phyloP scores from a whole-genome alignment of 1,140 invertebrate species.

The Hydropsyche tenuis region DNA sequence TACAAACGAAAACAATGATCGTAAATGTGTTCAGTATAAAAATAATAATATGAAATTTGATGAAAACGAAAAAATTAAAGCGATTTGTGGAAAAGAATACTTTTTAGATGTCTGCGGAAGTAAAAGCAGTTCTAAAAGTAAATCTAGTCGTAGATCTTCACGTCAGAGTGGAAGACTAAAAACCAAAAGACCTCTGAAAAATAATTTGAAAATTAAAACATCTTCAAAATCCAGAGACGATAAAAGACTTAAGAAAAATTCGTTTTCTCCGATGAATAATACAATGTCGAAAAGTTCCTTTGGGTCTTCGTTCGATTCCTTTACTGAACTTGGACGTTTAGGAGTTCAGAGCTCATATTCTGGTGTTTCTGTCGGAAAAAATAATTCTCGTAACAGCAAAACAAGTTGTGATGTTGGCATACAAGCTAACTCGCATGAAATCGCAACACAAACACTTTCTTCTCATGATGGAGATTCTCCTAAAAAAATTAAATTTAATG shows the following conservation, averaged over 20 bases:
- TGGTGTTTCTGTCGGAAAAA: constrained; percentile 61
- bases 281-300: constrained; percentile 41
- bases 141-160: constrained; percentile 51
- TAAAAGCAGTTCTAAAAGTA: constrained; percentile 51
- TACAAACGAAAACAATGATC: constrained; percentile 32
- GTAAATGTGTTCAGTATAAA: constrained; percentile 31
- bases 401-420: constrained; percentile 63
- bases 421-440: constrained; percentile 68
- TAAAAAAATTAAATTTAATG: constrained; percentile 40
- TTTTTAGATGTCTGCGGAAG: constrained; percentile 39
- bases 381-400: constrained; percentile 61
- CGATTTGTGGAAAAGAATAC: constrained; percentile 36
- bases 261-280: constrained; percentile 41
- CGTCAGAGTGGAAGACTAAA: constrained; percentile 51
- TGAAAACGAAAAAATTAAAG: constrained; percentile 24
- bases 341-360: constrained; percentile 59
- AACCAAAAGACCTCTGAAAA: constrained; percentile 39
- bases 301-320: constrained; percentile 52
- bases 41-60: constrained; percentile 34
- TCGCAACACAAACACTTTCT: constrained; percentile 64
- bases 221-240: constrained; percentile 39
- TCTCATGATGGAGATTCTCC: constrained; percentile 45
- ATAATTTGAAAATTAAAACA: constrained; percentile 32
- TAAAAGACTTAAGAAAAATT: constrained; percentile 43
- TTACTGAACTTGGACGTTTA: constrained; percentile 55